Evolutionary conservation across 1,140 invertebrate species (phyloP), one percentile per base, ranked within the genome.

Genomic region (Penaeus indicus): DNA sequence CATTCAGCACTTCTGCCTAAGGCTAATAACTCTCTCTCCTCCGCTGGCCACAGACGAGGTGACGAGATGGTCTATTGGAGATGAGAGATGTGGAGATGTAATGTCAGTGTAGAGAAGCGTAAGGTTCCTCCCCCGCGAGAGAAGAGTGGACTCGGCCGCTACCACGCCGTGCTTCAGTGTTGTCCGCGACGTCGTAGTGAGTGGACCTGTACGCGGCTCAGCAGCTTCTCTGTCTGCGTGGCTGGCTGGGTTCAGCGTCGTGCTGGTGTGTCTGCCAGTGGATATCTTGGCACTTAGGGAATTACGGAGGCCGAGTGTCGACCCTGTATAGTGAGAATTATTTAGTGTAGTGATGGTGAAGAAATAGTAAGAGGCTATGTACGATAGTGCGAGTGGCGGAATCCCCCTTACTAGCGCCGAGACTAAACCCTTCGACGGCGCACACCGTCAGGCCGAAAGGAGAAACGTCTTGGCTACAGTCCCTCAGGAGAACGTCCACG

Each of bases 331-430:
- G 86, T 88, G 86, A 81, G 86, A 47, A 88, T 80, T 88, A 81
- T 88, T 61, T 88, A 83, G 86, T 88, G 86, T 84, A 88, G 86
- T 88, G 86, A 88, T 88, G 86, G 80, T 88, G 54, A 88, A 83
- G 80, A 81, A 81, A 88, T 88, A 88, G 86, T 88, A 81, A 63
- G 81, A 69, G 72, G 86, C 81, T 84, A 88, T 88, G 86, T 88
- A 88, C 86, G 86, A 88, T 77, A 83, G 86, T 88, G 86, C 86
- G 86, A 88, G 86, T 75, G 81, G 86, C 81, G 86, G 86, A 75
- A 81, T 75, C 64, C 42, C 80, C 80, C 47, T 84, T 63, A 67
- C 32, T 21, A 84, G 81, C 86, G 86, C 67, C 86, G 86, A 79
- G 86, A 83, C 86, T 32, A 88, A 88, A 84, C 80, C 86, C 62